Percentiles rank a stretch among this genome's conserved stretches.
Evolutionary conservation across 2,888 invertebrate genomes (phyloP).

Genomic region (Patella ulyssiponensis): DNA sequence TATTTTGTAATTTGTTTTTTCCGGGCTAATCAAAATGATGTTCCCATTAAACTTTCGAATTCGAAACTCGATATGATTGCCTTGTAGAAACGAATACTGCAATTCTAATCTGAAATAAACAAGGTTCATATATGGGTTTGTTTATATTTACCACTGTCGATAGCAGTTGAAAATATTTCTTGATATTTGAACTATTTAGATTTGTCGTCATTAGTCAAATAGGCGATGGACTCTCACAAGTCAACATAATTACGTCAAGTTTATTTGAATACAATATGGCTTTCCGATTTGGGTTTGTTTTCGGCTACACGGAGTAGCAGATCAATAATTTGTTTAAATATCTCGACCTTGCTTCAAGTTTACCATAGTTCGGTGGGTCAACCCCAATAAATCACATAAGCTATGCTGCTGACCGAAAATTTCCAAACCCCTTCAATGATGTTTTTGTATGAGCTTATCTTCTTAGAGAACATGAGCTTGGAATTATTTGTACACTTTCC

Average conservation of each 20-base stretch:
- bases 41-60: no score
- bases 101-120: no score
- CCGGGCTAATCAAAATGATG: no score
- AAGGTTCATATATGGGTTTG: no score
- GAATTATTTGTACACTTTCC: no score
- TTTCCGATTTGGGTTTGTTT: slow-evolving; percentile 7
- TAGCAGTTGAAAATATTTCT: neutral
- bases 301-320: neutral
- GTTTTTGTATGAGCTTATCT: no score
- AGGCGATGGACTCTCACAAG: neutral
- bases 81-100: no score
- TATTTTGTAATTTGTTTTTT: no score
- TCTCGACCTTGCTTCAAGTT: neutral
- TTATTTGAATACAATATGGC: slow-evolving; percentile 3
- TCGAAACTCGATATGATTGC: no score
- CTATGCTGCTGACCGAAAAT: neutral
- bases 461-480: no score
- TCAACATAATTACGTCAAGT: neutral
- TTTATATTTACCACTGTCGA: no score
- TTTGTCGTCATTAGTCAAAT: slow-evolving; percentile 7
- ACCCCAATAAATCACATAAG: neutral
- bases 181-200: neutral
- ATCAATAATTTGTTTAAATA: neutral
- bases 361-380: neutral
- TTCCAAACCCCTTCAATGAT: no score